Evolutionary conservation across 2,113 vertebrate genomes (phyloP).

Genomic region (Hypomesus transpacificus): DNA sequence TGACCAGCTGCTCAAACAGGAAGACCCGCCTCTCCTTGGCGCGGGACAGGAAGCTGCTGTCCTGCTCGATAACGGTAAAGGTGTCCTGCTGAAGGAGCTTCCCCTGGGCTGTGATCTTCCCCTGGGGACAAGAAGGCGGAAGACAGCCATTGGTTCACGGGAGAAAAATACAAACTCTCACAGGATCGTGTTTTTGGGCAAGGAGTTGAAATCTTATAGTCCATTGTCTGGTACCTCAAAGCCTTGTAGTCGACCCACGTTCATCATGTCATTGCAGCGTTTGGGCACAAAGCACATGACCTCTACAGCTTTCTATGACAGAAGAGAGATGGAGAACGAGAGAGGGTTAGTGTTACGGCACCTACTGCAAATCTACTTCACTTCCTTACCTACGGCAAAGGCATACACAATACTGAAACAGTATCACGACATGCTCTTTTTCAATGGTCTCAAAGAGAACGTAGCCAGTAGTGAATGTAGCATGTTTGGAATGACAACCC

Average conservation of each 20-base stretch:
- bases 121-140: constrained; percentile 61
- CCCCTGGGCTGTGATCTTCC: constrained; percentile 89
- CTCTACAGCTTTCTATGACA: constrained; percentile 82
- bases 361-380: not conserved
- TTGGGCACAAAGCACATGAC: constrained; percentile 94
- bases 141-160: not conserved
- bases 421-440: not conserved
- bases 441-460: not conserved
- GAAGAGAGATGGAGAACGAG: constrained; percentile 14
- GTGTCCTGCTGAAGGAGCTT: constrained; percentile 91
- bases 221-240: constrained; percentile 77
- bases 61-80: constrained; percentile 82
- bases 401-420: not conserved
- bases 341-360: not conserved
- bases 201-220: too few relatives aligned
- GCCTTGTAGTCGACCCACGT: constrained; percentile 86
- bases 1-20: constrained; percentile 89
- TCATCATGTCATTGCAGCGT: constrained; percentile 94
- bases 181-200: constrained; percentile 12
- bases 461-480: not conserved
- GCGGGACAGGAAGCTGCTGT: constrained; percentile 79
- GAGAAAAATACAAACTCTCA: constrained; percentile 9
- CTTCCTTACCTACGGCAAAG: not conserved
- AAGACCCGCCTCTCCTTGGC: constrained; percentile 85
- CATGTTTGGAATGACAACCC: constrained; percentile 16